These are phyloP conservation scores for Daboia siamensis DNA, from an alignment of 2,113 vertebrate species.

Conservation along the genomic window DNA sequence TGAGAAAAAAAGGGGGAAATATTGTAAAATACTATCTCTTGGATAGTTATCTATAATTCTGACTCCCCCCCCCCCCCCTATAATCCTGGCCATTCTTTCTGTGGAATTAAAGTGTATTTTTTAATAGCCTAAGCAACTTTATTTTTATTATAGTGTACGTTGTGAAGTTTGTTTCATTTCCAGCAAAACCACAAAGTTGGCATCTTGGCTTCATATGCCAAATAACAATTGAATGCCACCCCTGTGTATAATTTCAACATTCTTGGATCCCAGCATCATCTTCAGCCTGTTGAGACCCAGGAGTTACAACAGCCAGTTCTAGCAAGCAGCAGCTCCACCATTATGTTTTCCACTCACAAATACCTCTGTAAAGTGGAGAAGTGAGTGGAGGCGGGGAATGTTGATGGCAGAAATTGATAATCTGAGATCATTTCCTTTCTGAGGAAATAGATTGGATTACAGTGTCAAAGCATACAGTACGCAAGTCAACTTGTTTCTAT, in stretches of 20 bases:
- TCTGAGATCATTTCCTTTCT: slow-evolving; percentile 24
- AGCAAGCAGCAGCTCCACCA: not conserved
- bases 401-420: not conserved
- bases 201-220: not conserved
- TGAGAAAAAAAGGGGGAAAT: not conserved
- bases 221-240: not conserved
- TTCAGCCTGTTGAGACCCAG: not conserved
- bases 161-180: not conserved
- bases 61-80: not conserved
- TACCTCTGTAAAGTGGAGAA: not conserved
- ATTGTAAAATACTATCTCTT: not conserved
- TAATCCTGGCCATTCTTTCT: not conserved
- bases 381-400: not conserved
- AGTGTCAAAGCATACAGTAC: slow-evolving; percentile 18
- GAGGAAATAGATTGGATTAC: slow-evolving; percentile 31
- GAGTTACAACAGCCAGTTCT: not conserved
- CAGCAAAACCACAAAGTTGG: not conserved
- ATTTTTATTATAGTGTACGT: not conserved
- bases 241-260: not conserved
- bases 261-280: not conserved
- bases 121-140: not conserved
- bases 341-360: not conserved
- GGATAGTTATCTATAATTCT: not conserved
- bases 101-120: not conserved
- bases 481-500: slow-evolving; percentile 34